Conservation (phyloP, 2,888 invertebrate genomes). For the Malachius bipustulatus region DNA sequence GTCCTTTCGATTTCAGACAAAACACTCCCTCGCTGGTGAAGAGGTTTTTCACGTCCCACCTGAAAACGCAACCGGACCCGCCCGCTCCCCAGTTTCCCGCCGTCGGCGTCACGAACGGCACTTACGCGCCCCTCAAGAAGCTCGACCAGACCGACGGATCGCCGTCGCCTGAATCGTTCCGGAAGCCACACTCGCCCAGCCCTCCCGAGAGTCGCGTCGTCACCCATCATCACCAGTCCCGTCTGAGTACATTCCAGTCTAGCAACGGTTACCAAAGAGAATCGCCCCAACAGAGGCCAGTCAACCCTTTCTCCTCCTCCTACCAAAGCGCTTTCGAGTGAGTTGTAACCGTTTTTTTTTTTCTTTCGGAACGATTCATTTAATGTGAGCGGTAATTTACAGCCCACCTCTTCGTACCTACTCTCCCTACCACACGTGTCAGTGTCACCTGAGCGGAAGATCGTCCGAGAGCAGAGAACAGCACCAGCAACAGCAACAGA, state of each 20-base stretch:
- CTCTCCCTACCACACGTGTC: slow-evolving; percentile 30
- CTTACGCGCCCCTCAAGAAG: not conserved
- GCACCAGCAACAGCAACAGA: slow-evolving; percentile 17
- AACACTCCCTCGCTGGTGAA: not conserved
- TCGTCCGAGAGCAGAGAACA: slow-evolving; percentile 6
- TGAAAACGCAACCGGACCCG: slow-evolving; percentile 9
- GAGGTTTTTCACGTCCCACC: not conserved
- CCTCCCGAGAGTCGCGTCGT: slow-evolving; percentile 22
- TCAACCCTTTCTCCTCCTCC: slow-evolving; percentile 18
- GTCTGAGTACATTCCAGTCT: slow-evolving; percentile 29
- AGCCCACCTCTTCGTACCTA: slow-evolving; percentile 22
- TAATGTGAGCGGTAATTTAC: no score
- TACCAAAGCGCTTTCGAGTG: slow-evolving; percentile 24
- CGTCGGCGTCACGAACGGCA: slow-evolving; percentile 13
- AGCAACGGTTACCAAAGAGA: slow-evolving; percentile 23
- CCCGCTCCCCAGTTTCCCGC: slow-evolving; percentile 19
- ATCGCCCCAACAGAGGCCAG: slow-evolving; percentile 14
- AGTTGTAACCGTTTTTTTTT: no score
- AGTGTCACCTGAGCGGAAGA: slow-evolving; percentile 25
- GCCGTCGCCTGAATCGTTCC: slow-evolving; percentile 15
- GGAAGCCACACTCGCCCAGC: slow-evolving; percentile 20
- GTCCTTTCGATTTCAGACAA: not conserved
- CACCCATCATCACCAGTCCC: slow-evolving; percentile 27
- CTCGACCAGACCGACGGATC: not conserved
- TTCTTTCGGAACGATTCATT: no score